Evolutionary conservation across 2,113 vertebrate species (phyloP), one percentile per base, ranked within the genome.

Genomic region (Gallinago paraguaiae): DNA sequence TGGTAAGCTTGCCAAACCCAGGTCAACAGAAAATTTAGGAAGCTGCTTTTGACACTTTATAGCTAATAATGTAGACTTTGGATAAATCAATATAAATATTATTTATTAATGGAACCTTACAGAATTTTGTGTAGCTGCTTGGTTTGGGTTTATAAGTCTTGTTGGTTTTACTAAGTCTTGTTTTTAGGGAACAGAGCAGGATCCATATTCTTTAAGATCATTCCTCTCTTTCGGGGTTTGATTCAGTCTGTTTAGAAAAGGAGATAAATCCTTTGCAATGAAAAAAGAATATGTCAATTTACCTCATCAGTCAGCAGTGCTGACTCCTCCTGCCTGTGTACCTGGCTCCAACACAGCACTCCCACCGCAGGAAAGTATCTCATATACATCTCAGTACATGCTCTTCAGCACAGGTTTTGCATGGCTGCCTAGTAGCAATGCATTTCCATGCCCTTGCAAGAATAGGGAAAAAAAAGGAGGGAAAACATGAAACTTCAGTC

Each of bases 321-420:
- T 61, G 56, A 30, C 10, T 74, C 3, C 19, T 74, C 31, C 24
- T 76, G 16, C 11, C n/a, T 82, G 11, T 3, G 1, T 7, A 10
- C 18, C 43, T 68, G 57, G 27, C 13, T 79, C 23, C 4, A 2
- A 31, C 41, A 59, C 46, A 54, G 4, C 37, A 4, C n/a, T 77
- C 10, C 16, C 13, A 37, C 10, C 4, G 15, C 13, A 54, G 59
- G 39, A 22, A 90, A 81, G 64, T 31, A n/a, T 17, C 77, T 28
- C n/a, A 10, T 17, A 31, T n/a, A 2, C n/a, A 8, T 67, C 61
- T 59, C 11, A 10, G 17, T 12, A 37, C 11, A 7, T 1, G 1
- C 11, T 57, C 30, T 63, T 78, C 41, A 45, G 31, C 6, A 17
- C 50, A n/a, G 37, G n/a, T n/a, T 71, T 76, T n/a, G 41, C 30